phyloP scores from a whole-genome alignment of 2,888 invertebrate genomes.

The Buathra laborator region DNA sequence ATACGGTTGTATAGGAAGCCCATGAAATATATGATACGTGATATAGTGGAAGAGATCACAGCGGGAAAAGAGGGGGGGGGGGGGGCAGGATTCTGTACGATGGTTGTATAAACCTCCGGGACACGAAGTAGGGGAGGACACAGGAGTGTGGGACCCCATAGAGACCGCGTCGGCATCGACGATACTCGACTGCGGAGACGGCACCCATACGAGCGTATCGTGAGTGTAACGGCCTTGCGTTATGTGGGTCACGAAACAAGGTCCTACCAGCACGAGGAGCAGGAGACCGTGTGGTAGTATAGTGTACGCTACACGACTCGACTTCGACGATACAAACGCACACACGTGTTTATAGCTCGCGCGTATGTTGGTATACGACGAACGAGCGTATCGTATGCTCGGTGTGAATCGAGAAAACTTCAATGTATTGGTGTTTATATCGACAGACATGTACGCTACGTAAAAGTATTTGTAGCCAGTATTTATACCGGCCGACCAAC shows the following conservation, averaged over 20 bases:
- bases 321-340: neutral
- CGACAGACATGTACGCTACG: constrained; percentile 12
- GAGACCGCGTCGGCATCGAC: constrained; percentile 67
- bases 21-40: neutral
- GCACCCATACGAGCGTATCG: constrained; percentile 78
- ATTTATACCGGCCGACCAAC: constrained; percentile 17
- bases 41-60: neutral
- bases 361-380: neutral
- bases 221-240: constrained; percentile 85
- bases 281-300: constrained; percentile 45
- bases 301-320: neutral
- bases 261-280: constrained; percentile 81
- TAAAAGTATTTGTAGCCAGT: neutral
- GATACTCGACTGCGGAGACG: constrained; percentile 56
- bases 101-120: neutral
- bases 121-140: neutral
- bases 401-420: constrained; percentile 37
- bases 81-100: constrained; percentile 5
- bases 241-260: constrained; percentile 85
- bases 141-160: constrained; percentile 68
- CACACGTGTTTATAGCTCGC: neutral
- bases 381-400: constrained; percentile 2
- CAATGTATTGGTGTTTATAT: constrained; percentile 19
- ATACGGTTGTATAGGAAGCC: neutral
- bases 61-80: neutral